A percentile compares a stretch with the other conserved stretches of the same genome.
Evolutionary conservation across 2,113 vertebrate species (phyloP).

Genomic region (Albula glossodonta): DNA sequence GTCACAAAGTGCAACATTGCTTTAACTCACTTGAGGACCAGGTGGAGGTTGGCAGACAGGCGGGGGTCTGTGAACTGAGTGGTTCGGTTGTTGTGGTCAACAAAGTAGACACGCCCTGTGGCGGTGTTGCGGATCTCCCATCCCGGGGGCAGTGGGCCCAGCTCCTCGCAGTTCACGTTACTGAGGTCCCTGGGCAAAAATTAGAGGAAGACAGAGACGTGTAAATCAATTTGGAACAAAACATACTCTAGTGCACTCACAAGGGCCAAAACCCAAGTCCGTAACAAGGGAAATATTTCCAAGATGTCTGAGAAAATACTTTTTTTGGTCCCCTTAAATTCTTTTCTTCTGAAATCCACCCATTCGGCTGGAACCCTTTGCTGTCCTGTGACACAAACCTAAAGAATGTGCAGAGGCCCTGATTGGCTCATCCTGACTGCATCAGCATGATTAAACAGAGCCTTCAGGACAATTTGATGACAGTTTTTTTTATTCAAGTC

Average conservation of each 20-base stretch:
- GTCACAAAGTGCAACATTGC: too few relatives aligned
- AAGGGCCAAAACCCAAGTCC: slow-evolving; percentile 44
- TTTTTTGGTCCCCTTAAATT: slow-evolving; percentile 48
- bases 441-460: slow-evolving; percentile 37
- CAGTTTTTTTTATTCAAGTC: not conserved
- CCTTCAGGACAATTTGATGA: not conserved
- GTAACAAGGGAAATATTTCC: slow-evolving; percentile 70
- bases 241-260: not conserved
- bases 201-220: not conserved
- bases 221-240: not conserved
- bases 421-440: slow-evolving; percentile 54
- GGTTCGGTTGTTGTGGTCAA: slow-evolving; percentile 98
- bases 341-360: slow-evolving; percentile 68
- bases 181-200: slow-evolving; percentile 81
- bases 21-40: slow-evolving; percentile 85
- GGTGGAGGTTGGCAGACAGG: slow-evolving; percentile 92
- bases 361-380: slow-evolving; percentile 66
- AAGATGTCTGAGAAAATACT: slow-evolving; percentile 64
- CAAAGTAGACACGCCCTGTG: slow-evolving; percentile 96
- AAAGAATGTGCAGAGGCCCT: slow-evolving; percentile 50
- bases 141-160: slow-evolving; percentile 93
- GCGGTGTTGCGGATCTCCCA: slow-evolving; percentile 98
- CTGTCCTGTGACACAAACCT: slow-evolving; percentile 60
- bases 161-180: slow-evolving; percentile 98
- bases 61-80: slow-evolving; percentile 96